Conservation (phyloP, 2,113 vertebrate genomes). For the Spermophilus dauricus region DNA sequence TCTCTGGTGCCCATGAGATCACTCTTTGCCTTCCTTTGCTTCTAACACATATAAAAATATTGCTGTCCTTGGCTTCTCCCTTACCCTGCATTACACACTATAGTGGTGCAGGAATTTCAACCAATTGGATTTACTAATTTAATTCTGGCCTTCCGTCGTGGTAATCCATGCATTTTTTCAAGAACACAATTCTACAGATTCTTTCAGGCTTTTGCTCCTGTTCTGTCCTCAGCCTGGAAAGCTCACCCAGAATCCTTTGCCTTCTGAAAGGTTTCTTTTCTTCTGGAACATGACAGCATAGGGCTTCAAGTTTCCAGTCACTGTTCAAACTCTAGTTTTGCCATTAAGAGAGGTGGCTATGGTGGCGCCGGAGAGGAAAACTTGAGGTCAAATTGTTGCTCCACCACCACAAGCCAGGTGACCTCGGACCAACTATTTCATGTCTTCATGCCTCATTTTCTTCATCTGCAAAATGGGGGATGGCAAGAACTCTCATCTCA, state of each 20-base stretch:
- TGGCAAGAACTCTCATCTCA: not conserved
- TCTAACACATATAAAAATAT: not conserved
- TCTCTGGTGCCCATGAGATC: not conserved
- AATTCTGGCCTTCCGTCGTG: not conserved
- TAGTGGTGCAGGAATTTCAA: not conserved
- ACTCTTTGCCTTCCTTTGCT: not conserved
- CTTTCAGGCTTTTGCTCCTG: not conserved
- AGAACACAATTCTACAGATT: not conserved
- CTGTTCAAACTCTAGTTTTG: not conserved
- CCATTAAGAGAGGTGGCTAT: not conserved
- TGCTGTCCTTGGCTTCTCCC: not conserved
- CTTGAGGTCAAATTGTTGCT: not conserved
- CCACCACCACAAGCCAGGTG: not conserved
- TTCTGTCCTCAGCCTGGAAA: not conserved
- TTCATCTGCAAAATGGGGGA: not conserved
- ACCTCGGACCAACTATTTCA: not conserved
- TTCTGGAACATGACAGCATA: too few relatives aligned
- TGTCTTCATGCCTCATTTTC: not conserved
- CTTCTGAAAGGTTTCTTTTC: not conserved
- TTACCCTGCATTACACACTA: not conserved
- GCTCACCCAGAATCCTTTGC: not conserved
- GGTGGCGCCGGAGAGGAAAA: not conserved
- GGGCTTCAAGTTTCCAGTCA: fast-evolving
- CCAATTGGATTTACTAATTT: not conserved
- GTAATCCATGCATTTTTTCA: not conserved